A percentile compares a stretch with the other conserved stretches of the same genome.
These are phyloP conservation scores for Trissolcus basalis DNA, from an alignment of 1,140 invertebrate species.

Conservation along the genomic window DNA sequence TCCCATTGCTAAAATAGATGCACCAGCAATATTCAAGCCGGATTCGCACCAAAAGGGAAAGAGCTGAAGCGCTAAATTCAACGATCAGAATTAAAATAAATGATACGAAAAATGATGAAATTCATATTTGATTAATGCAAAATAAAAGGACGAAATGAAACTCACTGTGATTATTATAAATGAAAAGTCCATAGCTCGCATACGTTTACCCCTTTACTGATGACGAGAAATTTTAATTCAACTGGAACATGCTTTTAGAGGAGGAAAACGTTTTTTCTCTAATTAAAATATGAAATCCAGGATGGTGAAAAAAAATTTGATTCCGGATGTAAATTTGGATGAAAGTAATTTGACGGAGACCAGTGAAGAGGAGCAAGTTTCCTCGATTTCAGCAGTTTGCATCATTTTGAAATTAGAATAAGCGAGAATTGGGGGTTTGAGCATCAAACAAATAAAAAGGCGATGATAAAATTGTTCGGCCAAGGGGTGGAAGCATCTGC, in stretches of 20 bases:
- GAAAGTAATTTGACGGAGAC: too few relatives aligned
- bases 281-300: too few relatives aligned
- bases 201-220: too few relatives aligned
- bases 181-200: too few relatives aligned
- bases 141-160: too few relatives aligned
- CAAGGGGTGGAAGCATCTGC: conserved; percentile 43
- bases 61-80: not conserved
- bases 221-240: too few relatives aligned
- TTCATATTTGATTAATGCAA: too few relatives aligned
- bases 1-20: conserved; percentile 32
- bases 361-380: not conserved
- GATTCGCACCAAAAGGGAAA: conserved; percentile 9
- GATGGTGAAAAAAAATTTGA: too few relatives aligned
- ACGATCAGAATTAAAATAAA: not conserved
- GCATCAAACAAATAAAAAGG: conserved; percentile 10
- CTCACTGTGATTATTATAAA: too few relatives aligned
- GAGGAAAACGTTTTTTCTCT: too few relatives aligned
- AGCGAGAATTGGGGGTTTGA: not conserved
- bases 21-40: conserved; percentile 43
- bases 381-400: conserved; percentile 6
- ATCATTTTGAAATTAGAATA: conserved; percentile 25
- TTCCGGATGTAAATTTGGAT: too few relatives aligned
- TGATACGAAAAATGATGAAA: not conserved
- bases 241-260: too few relatives aligned
- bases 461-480: conserved; percentile 20